phyloP scores from a whole-genome alignment of 2,888 invertebrate genomes.

The Archips crataeganus region DNA sequence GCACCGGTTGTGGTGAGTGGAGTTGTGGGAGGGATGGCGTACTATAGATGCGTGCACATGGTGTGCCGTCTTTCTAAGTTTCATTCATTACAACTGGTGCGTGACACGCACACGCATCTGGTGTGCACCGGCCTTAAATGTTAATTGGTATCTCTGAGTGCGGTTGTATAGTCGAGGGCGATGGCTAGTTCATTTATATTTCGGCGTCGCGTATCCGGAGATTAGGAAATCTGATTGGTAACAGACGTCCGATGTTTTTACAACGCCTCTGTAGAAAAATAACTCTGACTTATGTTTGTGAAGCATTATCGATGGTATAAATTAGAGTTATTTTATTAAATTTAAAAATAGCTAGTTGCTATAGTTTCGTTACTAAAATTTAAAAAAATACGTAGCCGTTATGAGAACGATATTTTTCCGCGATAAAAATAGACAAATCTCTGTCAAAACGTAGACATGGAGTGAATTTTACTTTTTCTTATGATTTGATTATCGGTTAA shows the following conservation, averaged over 20 bases:
- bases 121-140: not conserved
- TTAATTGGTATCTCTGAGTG: not conserved
- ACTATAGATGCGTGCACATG: no score
- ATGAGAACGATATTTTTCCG: no score
- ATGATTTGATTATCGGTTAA: no score
- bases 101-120: no score
- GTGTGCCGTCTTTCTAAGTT: no score
- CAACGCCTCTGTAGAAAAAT: slow-evolving; percentile 22
- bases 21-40: no score
- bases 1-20: no score
- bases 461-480: no score
- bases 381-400: no score
- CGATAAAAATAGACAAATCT: no score
- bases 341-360: not conserved
- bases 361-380: not conserved
- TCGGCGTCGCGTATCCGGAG: slow-evolving; percentile 40
- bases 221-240: slow-evolving; percentile 42
- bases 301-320: not conserved
- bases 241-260: slow-evolving; percentile 42
- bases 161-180: not conserved
- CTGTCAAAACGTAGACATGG: no score
- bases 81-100: no score
- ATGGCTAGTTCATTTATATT: slow-evolving; percentile 35
- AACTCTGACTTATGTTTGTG: slow-evolving; percentile 6
- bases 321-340: not conserved